These are phyloP conservation scores for Andrena trimmerana DNA, from an alignment of 2,888 invertebrate species.

Conservation along the genomic window DNA sequence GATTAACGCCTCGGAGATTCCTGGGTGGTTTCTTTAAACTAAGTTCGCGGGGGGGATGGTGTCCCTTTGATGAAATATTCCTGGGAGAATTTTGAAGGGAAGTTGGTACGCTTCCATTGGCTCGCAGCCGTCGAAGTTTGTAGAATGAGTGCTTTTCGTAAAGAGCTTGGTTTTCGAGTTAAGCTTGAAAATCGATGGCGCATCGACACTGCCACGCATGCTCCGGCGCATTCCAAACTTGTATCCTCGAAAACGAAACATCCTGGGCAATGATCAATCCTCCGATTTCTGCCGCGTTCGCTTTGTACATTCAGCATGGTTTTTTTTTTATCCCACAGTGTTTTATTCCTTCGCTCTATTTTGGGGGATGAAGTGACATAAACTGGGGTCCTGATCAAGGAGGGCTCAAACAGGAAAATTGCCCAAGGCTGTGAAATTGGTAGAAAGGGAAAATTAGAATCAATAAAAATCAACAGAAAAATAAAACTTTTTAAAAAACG, in stretches of 20 bases:
- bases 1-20: slow-evolving; percentile 32
- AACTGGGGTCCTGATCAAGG: too few relatives aligned
- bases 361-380: too few relatives aligned
- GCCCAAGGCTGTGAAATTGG: too few relatives aligned
- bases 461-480: too few relatives aligned
- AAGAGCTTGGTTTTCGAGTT: slow-evolving; percentile 10
- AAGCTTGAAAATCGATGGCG: slow-evolving; percentile 12
- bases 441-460: too few relatives aligned
- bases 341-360: too few relatives aligned
- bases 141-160: not conserved
- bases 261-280: not conserved
- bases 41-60: not conserved
- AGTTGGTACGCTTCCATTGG: not conserved
- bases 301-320: too few relatives aligned
- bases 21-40: not conserved
- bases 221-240: slow-evolving; percentile 9
- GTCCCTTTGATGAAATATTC: not conserved
- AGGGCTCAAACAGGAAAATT: too few relatives aligned
- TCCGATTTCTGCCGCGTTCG: too few relatives aligned
- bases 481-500: too few relatives aligned
- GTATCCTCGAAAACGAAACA: not conserved
- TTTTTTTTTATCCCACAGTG: too few relatives aligned
- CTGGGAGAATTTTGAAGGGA: not conserved
- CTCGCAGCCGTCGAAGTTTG: not conserved
- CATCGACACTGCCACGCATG: slow-evolving; percentile 26